Evolutionary conservation across 2,888 invertebrate species (phyloP).

Genomic region (Chaetogeoica ovagalla): DNA sequence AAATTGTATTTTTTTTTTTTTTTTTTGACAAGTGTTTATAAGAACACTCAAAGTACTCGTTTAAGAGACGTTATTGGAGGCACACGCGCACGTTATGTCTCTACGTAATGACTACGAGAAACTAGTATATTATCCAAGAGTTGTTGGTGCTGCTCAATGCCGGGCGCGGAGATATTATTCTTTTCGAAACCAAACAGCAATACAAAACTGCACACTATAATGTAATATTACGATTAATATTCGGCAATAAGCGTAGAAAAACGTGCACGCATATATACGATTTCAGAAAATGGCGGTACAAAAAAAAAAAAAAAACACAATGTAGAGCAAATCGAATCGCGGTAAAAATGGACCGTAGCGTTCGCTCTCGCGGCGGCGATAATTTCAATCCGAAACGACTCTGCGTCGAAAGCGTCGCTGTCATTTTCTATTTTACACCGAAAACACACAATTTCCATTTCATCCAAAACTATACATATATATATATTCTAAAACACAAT

Average conservation of each 20-base stretch:
- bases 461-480: not conserved
- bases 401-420: conserved; percentile 29
- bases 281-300: conserved; percentile 11
- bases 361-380: conserved; percentile 17
- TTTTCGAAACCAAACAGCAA: conserved; percentile 20
- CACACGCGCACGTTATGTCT: not conserved
- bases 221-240: not conserved
- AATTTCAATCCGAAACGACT: conserved; percentile 32
- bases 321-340: conserved; percentile 51
- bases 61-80: not conserved
- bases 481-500: not conserved
- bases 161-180: not conserved
- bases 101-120: conserved; percentile 8
- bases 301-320: conserved; percentile 35
- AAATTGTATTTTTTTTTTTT: not conserved
- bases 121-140: not conserved
- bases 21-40: not conserved
- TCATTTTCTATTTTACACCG: conserved; percentile 27
- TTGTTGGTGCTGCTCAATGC: not conserved
- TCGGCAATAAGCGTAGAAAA: conserved; percentile 13
- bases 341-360: conserved; percentile 43
- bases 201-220: not conserved
- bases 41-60: too few relatives aligned
- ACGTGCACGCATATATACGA: conserved; percentile 26
- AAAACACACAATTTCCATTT: conserved; percentile 8